These are phyloP conservation scores for Tenthredo distinguenda DNA, from an alignment of 2,888 invertebrate genomes.

Conservation along the genomic window DNA sequence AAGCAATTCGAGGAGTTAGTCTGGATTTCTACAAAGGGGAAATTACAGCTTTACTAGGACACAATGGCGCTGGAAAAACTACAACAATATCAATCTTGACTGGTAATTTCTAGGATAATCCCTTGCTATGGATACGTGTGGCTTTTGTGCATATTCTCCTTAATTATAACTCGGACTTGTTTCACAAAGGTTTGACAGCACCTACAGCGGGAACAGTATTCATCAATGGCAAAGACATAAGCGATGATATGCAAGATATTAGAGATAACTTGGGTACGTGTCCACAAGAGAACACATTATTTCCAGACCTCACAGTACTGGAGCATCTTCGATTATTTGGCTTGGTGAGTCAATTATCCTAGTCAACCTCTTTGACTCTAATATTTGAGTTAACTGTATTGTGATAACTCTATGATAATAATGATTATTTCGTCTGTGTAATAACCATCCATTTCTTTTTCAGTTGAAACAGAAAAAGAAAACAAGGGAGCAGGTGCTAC, in stretches of 20 bases:
- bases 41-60: conserved; percentile 92
- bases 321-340: conserved; percentile 93
- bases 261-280: conserved; percentile 91
- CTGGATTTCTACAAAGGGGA: conserved; percentile 89
- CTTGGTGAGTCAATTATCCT: conserved; percentile 80
- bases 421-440: background rate
- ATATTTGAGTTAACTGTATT: conserved; percentile 1
- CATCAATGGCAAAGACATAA: conserved; percentile 87
- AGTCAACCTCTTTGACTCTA: background rate
- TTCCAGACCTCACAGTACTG: conserved; percentile 89
- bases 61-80: conserved; percentile 96
- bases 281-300: conserved; percentile 93
- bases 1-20: conserved; percentile 72
- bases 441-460: conserved; percentile 57
- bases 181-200: conserved; percentile 83
- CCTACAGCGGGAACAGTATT: conserved; percentile 86
- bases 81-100: conserved; percentile 97
- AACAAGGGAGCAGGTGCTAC: conserved; percentile 76
- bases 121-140: background rate
- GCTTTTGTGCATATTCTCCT: background rate
- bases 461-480: conserved; percentile 83
- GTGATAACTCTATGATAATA: background rate
- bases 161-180: conserved; percentile 20
- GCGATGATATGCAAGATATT: conserved; percentile 83
- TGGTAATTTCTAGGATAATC: conserved; percentile 78